Conservation (phyloP, 1,140 invertebrate species). For the Drosophila rhopaloa region DNA sequence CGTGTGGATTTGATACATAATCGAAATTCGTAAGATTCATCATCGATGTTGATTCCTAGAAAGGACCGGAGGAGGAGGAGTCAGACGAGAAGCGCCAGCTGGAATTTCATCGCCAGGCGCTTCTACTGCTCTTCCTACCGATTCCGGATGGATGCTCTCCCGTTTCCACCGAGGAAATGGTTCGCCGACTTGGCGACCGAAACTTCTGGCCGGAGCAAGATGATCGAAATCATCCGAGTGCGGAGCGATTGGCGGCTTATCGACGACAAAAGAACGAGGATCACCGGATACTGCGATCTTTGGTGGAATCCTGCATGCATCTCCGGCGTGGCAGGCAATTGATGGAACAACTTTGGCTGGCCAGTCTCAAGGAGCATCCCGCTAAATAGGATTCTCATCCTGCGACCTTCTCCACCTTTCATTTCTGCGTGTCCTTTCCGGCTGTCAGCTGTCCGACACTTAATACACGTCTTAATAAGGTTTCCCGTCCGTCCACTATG, state of each 20-base stretch:
- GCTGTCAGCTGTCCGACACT: conserved; percentile 14
- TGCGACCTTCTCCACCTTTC: not conserved
- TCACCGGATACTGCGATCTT: not conserved
- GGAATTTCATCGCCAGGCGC: not conserved
- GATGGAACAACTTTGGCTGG: not conserved
- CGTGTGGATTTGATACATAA: too few relatives aligned
- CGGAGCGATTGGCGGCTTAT: not conserved
- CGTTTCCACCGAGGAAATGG: not conserved
- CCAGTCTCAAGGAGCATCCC: not conserved
- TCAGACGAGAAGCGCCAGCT: not conserved
- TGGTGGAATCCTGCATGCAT: not conserved
- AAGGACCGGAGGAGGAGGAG: not conserved
- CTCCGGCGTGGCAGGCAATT: not conserved
- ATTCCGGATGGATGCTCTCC: not conserved
- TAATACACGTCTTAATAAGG: conserved; percentile 24
- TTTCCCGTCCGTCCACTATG: conserved; percentile 6
- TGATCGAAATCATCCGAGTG: not conserved
- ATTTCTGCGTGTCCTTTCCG: not conserved
- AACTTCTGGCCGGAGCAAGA: too few relatives aligned
- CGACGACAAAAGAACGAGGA: not conserved
- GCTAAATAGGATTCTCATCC: not conserved
- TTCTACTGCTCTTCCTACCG: not conserved
- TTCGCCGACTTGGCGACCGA: not conserved
- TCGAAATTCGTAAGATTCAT: too few relatives aligned
- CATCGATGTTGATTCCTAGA: not conserved